phyloP scores from a whole-genome alignment of 2,797 vertebrate species.

The Pantherophis vulpinus region DNA sequence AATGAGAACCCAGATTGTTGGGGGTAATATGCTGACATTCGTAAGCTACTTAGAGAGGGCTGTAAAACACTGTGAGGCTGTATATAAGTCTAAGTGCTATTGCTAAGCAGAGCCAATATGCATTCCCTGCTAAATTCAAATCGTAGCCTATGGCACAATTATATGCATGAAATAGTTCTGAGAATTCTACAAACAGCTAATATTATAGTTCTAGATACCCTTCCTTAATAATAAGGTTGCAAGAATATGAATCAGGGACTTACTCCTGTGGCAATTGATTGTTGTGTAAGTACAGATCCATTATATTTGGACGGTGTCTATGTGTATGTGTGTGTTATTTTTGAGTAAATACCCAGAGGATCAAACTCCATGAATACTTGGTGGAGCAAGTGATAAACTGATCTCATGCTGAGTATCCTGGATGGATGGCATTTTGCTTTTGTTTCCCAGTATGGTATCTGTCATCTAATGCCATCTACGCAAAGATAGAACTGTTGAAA shows the following conservation, averaged over 20 bases:
- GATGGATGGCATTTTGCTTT: not conserved
- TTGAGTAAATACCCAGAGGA: not conserved
- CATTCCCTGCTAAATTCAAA: not conserved
- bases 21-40: not conserved
- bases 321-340: not conserved
- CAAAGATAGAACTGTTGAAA: not conserved
- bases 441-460: not conserved
- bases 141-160: not conserved
- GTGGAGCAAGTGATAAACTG: not conserved
- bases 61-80: not conserved
- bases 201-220: not conserved
- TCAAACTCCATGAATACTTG: not conserved
- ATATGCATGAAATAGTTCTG: not conserved
- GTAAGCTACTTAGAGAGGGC: not conserved
- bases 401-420: not conserved
- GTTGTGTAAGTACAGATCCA: not conserved
- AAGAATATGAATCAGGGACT: not conserved
- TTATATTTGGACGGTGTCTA: not conserved
- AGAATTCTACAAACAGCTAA: not conserved
- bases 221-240: not conserved
- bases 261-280: not conserved
- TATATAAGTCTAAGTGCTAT: not conserved
- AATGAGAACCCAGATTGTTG: not conserved
- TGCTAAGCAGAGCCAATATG: not conserved
- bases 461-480: not conserved